Evolutionary conservation across 2,797 vertebrate species (phyloP), one percentile per base, ranked within the genome.

Genomic region (Yasuhikotakia modesta): DNA sequence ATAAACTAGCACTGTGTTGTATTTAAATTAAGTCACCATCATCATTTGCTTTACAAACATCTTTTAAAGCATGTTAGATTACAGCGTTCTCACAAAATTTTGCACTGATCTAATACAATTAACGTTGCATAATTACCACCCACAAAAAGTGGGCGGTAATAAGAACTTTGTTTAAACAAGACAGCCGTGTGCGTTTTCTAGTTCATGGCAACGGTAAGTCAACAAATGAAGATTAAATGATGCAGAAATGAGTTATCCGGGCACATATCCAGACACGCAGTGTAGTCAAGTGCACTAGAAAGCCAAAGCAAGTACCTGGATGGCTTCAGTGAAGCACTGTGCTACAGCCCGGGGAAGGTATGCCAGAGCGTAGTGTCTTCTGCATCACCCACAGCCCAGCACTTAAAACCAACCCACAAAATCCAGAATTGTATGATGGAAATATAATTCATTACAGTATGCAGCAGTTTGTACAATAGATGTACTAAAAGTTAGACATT

Each of bases 201-300:
- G 53, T 24, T 57, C 21, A 13, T 22, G 21, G 53, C 53, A 57
- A 21, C 21, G 22, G 53, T 57, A 57, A 22, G 3, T 57, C 53
- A 57, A 22, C 53, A 57, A 57, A 57, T 57, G 53, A 24, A 57
- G 53, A 57, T 22, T 53, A 53, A 53, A 21, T 24, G 22, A 57
- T 22, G 4, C 53, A 24, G 53, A 57, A 11, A 11, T 22, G 53
- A 57, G 21, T 24, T 13, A 57, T 12, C 53, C 12, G 10, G 21
- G 21, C 53, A 57, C 12, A 57, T 24, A 24, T 13, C 53, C 21
- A 24, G 21, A 24, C 53, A 57, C 5, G 21, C 53, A 11, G 12
- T 57, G 53, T 57, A 57, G 21, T 57, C 53, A 11, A 57, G 53
- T 57, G 53, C 53, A 57, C 53, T 57, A 24, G 39, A 43, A 43